phyloP scores from a whole-genome alignment of 2,888 invertebrate species.

The Aporophyla nigra region DNA sequence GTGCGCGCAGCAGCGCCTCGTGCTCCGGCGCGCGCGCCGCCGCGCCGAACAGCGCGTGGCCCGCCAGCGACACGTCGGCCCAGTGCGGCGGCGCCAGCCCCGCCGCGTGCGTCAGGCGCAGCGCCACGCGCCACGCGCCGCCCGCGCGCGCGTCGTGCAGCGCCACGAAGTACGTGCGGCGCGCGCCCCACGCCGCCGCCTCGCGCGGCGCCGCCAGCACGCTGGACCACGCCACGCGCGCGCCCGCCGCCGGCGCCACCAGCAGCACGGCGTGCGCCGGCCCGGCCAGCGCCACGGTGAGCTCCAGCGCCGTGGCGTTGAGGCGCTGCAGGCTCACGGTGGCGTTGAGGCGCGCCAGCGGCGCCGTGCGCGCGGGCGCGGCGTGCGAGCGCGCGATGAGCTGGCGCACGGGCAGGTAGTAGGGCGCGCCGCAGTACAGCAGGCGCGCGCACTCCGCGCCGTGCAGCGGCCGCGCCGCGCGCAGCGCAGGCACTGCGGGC shows the following conservation, averaged over 20 bases:
- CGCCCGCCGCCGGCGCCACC: constrained; percentile 76
- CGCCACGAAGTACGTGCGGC: constrained; percentile 79
- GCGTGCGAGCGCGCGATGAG: constrained; percentile 77
- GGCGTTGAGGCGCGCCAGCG: not conserved
- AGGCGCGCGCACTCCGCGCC: constrained; percentile 91
- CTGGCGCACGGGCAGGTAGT: constrained; percentile 93
- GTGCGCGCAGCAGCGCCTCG: constrained; percentile 81
- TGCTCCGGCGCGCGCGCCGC: constrained; percentile 88
- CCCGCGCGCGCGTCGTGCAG: constrained; percentile 63
- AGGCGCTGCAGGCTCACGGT: constrained; percentile 73
- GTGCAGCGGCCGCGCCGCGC: constrained; percentile 90
- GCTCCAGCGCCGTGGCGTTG: constrained; percentile 44
- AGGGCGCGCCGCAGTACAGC: constrained; percentile 95
- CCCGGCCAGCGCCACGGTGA: not conserved
- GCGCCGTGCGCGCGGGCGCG: constrained; percentile 20
- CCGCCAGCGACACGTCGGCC: constrained; percentile 89
- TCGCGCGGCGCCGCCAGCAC: constrained; percentile 88
- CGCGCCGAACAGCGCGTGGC: constrained; percentile 90
- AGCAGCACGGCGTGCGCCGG: constrained; percentile 84
- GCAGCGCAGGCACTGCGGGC: constrained; percentile 13
- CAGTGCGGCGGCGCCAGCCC: constrained; percentile 40
- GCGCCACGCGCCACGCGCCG: constrained; percentile 30
- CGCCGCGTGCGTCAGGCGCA: constrained; percentile 38
- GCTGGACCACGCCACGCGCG: constrained; percentile 87
- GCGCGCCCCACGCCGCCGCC: constrained; percentile 87